Percentiles rank a stretch among this genome's conserved stretches.
Evolutionary conservation across 2,113 vertebrate species (phyloP).

Genomic region (Cyphomyrus plagiostoma): DNA sequence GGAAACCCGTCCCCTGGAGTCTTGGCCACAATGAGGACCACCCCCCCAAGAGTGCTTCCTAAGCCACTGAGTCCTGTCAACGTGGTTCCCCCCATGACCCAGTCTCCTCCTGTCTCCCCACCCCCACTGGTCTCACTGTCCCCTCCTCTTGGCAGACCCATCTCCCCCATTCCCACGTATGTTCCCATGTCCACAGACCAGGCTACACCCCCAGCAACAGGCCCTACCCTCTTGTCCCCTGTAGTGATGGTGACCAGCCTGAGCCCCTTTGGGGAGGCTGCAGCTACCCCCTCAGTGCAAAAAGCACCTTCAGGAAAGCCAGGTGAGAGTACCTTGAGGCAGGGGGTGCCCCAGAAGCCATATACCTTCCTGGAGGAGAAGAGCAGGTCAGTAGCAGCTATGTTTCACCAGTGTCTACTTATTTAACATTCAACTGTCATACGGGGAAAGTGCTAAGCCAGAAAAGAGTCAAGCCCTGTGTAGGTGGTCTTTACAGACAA

Average conservation of each 20-base stretch:
- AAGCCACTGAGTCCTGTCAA: slow-evolving; percentile 58
- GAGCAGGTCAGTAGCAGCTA: slow-evolving; percentile 67
- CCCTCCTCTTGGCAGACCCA: slow-evolving; percentile 60
- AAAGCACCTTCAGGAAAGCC: slow-evolving; percentile 53
- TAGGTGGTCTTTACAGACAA: background rate
- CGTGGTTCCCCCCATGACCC: slow-evolving; percentile 29
- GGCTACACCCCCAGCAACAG: slow-evolving; percentile 25
- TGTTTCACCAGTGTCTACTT: background rate
- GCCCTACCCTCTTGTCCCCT: slow-evolving; percentile 39
- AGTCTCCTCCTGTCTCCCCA: slow-evolving; percentile 39
- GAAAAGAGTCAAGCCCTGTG: background rate
- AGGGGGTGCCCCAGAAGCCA: slow-evolving; percentile 90
- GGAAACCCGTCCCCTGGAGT: slow-evolving; percentile 18
- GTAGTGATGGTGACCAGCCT: slow-evolving; percentile 62
- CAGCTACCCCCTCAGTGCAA: slow-evolving; percentile 42
- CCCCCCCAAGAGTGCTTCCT: slow-evolving; percentile 49
- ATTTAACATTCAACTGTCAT: background rate
- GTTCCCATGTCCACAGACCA: slow-evolving; percentile 39
- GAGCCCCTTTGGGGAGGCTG: slow-evolving; percentile 52
- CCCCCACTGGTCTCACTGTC: slow-evolving; percentile 38
- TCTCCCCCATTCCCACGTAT: slow-evolving; percentile 65
- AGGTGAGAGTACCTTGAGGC: slow-evolving; percentile 68
- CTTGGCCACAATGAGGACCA: background rate
- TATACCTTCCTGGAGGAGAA: slow-evolving; percentile 98
- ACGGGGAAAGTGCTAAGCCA: background rate